phyloP scores from a whole-genome alignment of 2,113 vertebrate species.

The Chitala chitala region DNA sequence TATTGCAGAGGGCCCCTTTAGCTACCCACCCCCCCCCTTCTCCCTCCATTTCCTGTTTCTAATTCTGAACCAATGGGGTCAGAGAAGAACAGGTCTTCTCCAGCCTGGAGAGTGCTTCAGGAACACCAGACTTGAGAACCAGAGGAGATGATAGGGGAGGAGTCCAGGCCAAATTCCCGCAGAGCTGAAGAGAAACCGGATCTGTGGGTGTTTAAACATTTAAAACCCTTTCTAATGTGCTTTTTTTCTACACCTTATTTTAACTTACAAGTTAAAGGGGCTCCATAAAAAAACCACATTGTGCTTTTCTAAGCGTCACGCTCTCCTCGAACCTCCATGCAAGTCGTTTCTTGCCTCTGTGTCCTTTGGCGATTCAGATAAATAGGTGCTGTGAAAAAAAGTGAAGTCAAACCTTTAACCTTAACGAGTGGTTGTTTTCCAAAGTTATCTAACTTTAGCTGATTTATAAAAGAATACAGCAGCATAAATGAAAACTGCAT shows the following conservation, averaged over 20 bases:
- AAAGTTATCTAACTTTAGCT: not conserved
- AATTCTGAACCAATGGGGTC: slow-evolving; percentile 3
- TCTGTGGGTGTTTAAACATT: too few relatives aligned
- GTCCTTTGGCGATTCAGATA: not conserved
- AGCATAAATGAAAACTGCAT: too few relatives aligned
- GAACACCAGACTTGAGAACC: not conserved
- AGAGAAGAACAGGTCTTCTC: slow-evolving; percentile 32
- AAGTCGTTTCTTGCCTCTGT: not conserved
- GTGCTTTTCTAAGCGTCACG: not conserved
- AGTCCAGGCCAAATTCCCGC: not conserved
- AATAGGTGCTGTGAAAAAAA: not conserved
- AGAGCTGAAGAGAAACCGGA: not conserved
- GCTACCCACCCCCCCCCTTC: too few relatives aligned
- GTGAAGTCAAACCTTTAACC: not conserved
- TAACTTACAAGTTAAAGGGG: not conserved
- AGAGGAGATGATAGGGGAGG: not conserved
- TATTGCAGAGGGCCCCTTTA: slow-evolving; percentile 53
- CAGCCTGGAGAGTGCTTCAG: not conserved
- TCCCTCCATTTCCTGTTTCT: slow-evolving; percentile 13
- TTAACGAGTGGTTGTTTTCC: not conserved
- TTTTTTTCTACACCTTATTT: not conserved
- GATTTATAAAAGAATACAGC: too few relatives aligned
- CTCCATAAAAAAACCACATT: not conserved
- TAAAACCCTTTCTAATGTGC: too few relatives aligned
- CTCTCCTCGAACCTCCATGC: not conserved